phyloP scores from a whole-genome alignment of 1,140 invertebrate genomes.

The Paramacrobiotus metropolitanus region DNA sequence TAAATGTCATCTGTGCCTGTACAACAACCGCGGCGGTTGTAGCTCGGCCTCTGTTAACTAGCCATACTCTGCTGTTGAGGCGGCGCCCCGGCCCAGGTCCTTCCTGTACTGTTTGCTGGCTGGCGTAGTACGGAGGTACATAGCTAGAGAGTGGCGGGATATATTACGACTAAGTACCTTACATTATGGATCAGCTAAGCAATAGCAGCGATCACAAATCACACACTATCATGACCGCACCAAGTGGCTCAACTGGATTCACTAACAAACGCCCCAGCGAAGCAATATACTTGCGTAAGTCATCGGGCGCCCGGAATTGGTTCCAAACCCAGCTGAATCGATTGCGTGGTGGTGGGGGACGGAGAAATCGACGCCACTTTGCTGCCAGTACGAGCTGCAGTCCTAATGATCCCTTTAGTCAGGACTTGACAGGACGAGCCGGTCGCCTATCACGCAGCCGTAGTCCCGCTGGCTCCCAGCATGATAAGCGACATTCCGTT shows the following conservation, averaged over 20 bases:
- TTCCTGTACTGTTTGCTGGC: too few relatives aligned
- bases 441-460: too few relatives aligned
- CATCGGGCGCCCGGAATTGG: background rate
- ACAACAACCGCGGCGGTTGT: too few relatives aligned
- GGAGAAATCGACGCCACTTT: background rate
- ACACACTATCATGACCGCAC: background rate
- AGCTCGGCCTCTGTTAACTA: too few relatives aligned
- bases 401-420: background rate
- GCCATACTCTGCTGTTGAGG: too few relatives aligned
- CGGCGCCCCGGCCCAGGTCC: too few relatives aligned
- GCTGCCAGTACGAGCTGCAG: background rate
- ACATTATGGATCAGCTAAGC: background rate
- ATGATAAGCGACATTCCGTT: background rate
- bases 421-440: background rate
- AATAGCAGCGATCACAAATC: conserved; percentile 1
- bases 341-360: background rate
- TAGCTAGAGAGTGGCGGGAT: too few relatives aligned
- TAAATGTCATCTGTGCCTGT: too few relatives aligned
- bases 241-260: background rate
- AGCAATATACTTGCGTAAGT: background rate
- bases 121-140: too few relatives aligned
- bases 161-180: too few relatives aligned
- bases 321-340: background rate
- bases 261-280: background rate
- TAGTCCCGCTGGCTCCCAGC: too few relatives aligned